Conservation (phyloP, 2,113 vertebrate genomes). For the Clupea harengus region DNA sequence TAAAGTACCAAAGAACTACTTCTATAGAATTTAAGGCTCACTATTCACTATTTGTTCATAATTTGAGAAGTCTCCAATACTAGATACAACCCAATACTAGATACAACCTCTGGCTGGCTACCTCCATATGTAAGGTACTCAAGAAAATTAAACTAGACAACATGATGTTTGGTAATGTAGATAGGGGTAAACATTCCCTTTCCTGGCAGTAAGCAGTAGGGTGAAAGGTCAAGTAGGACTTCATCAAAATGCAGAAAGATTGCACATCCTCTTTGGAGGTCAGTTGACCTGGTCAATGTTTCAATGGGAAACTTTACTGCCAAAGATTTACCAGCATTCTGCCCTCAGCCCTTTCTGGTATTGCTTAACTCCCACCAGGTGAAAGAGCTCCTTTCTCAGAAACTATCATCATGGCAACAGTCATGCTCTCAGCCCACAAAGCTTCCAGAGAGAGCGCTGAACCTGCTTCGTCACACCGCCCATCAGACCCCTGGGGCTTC, state of each 20-base stretch:
- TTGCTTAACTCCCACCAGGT: slow-evolving; percentile 61
- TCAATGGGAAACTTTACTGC: not conserved
- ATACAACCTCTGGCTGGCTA: too few relatives aligned
- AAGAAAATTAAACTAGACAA: not conserved
- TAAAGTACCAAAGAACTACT: not conserved
- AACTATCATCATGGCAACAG: slow-evolving; percentile 78
- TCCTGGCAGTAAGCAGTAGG: not conserved
- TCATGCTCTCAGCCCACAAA: slow-evolving; percentile 79
- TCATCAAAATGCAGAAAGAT: not conserved
- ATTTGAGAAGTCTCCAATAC: too few relatives aligned
- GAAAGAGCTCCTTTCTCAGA: slow-evolving; percentile 77
- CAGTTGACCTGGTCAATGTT: not conserved
- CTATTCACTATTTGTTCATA: not conserved
- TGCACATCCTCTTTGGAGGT: not conserved
- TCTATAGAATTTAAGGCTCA: not conserved
- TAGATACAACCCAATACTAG: too few relatives aligned
- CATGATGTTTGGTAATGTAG: not conserved
- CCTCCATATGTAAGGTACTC: not conserved
- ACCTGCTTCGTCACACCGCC: slow-evolving; percentile 78
- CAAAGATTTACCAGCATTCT: not conserved
- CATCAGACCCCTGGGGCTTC: slow-evolving; percentile 68
- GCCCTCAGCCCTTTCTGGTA: too few relatives aligned
- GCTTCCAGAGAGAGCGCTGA: slow-evolving; percentile 79
- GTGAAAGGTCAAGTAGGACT: not conserved
- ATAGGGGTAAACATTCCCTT: not conserved